A percentile compares a stretch with the other conserved stretches of the same genome.
phyloP scores from a whole-genome alignment of 2,113 vertebrate genomes.

The Monopterus albus region DNA sequence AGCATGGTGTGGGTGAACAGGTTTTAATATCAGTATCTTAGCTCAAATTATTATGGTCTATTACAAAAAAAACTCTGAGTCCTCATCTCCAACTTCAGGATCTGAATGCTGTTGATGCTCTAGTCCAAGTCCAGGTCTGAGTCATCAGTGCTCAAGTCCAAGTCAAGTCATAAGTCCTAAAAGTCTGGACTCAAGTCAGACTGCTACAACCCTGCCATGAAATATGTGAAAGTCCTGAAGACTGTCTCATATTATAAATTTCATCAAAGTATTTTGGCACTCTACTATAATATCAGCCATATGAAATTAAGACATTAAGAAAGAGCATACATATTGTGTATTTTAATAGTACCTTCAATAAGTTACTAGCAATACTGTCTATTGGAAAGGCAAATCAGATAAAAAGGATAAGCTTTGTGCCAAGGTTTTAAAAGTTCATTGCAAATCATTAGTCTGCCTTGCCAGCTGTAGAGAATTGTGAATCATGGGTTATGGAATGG shows the following conservation, averaged over 20 bases:
- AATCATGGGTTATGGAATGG: neutral
- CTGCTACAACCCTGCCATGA: no score
- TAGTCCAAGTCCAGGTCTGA: no score
- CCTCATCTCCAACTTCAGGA: no score
- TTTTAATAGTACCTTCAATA: neutral
- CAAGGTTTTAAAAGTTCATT: neutral
- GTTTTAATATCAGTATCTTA: no score
- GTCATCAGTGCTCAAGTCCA: no score
- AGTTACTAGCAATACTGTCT: neutral
- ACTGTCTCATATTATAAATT: conserved; percentile 12
- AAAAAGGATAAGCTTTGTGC: neutral
- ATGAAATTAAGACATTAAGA: conserved; percentile 14
- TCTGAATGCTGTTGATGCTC: no score
- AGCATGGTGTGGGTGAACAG: no score
- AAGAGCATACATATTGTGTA: neutral
- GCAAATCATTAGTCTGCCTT: neutral
- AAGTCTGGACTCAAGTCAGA: no score
- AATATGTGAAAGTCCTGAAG: conserved; percentile 22
- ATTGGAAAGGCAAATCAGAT: conserved; percentile 1
- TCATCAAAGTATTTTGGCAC: conserved; percentile 14
- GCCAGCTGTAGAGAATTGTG: neutral
- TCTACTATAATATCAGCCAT: neutral
- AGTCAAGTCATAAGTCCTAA: no score
- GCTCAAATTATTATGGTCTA: no score
- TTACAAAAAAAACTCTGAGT: no score